Percentiles rank a stretch among this genome's conserved stretches.
phyloP scores from a whole-genome alignment of 2,888 invertebrate genomes.

The Philereme vetulata region DNA sequence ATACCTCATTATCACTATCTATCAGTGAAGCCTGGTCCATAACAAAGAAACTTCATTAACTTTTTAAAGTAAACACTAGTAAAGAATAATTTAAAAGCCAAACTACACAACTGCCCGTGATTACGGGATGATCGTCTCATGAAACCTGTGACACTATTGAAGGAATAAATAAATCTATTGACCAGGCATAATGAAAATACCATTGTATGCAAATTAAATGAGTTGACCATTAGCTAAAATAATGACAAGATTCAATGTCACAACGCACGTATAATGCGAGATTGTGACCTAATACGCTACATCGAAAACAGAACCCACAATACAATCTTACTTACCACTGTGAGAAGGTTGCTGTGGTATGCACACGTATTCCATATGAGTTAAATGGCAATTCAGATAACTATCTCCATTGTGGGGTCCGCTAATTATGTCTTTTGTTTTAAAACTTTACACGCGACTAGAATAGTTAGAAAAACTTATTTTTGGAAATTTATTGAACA shows the following conservation, averaged over 20 bases:
- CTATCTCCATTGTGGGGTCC: conserved; percentile 55
- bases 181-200: conserved; percentile 60
- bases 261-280: conserved; percentile 54
- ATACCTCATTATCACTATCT: conserved; percentile 68
- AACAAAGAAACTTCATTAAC: conserved; percentile 38
- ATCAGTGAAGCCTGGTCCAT: conserved; percentile 64
- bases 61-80: conserved; percentile 31
- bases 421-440: conserved; percentile 40
- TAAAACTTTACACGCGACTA: conserved; percentile 33
- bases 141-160: conserved; percentile 40
- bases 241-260: conserved; percentile 53
- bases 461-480: conserved; percentile 10
- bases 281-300: conserved; percentile 59
- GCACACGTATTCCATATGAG: conserved; percentile 72
- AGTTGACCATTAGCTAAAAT: conserved; percentile 63
- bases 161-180: conserved; percentile 49
- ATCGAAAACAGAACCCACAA: conserved; percentile 50
- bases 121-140: conserved; percentile 42
- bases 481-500: conserved; percentile 52
- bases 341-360: conserved; percentile 60
- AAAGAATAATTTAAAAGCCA: conserved; percentile 14
- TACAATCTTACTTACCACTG: conserved; percentile 65
- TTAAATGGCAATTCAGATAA: conserved; percentile 55
- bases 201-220: conserved; percentile 78
- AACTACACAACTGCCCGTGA: conserved; percentile 37